Base-by-base conservation (phyloP, 2,113 vertebrate species). In the Triplophysa rosa region DNA sequence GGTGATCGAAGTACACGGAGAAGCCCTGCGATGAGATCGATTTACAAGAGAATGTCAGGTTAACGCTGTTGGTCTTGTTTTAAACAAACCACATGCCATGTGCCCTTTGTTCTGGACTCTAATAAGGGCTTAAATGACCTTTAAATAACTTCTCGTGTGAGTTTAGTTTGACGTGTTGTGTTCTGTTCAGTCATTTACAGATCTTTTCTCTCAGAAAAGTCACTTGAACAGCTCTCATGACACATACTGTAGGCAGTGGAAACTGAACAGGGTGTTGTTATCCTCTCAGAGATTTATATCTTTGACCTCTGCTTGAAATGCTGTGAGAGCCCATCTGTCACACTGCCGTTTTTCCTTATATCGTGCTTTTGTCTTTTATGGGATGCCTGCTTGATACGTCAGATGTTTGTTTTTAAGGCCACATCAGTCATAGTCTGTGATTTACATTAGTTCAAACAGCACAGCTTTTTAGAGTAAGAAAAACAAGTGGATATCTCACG, bases 361-460 rank as follows among this genome's bases (percentile, higher is more conserved):
- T 64, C 70, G 62, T 21, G 23, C 64, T 52, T 67, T 61, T 23
- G 63, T 19, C 29, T 54, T n/a, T 70, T 63, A 19, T 61, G 52
- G 56, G 40, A 40, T 81, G 16, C 23, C 33, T 12, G 37, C 52
- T 81, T 40, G 62, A 79, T 54, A 40, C 42, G 67, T 82, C 33
- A 78, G 58, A 72, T 13, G 8, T 64, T 17, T 42, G 45, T 23
- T 17, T 17, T 4, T 5, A 9, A 17, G 16, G 8, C 19, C 9
- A 40, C 26, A 8, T n/a, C 52, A 69, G 7, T 42, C 2, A 45
- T 23, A 21, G 45, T 47, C 45, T 11, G 45, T 47, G 19, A 47
- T 6, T 40, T 26, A 37, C 14, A 67, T 24, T 56, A 23, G 17
- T 17, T 47, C 12, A 16, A 13, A 40, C 7, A 64, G 33, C 33